phyloP scores from a whole-genome alignment of 1,140 invertebrate species.

The Drosophila nigromelanica region DNA sequence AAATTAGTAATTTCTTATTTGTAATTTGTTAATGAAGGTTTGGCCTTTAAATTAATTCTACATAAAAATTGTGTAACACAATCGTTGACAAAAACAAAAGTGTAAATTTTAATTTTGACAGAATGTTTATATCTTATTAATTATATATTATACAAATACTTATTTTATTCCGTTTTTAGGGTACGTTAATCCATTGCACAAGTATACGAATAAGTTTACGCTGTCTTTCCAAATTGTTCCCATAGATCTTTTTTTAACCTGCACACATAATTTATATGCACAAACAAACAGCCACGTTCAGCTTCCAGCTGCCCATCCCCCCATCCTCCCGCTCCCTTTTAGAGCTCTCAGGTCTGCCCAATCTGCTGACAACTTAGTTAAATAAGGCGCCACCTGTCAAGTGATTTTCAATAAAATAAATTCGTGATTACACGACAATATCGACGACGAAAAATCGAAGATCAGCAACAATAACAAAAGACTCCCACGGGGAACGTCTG shows the following conservation, averaged over 20 bases:
- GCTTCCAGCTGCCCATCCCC: neutral
- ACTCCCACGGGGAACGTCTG: conserved; percentile 73
- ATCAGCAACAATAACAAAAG: conserved; percentile 79
- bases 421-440: conserved; percentile 83
- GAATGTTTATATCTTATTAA: too few species aligned
- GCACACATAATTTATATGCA: conserved; percentile 27
- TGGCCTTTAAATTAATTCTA: too few species aligned
- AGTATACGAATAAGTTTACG: too few species aligned
- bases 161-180: too few species aligned
- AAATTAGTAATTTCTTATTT: too few species aligned
- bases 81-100: too few species aligned
- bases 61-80: too few species aligned
- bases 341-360: neutral
- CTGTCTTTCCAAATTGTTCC: neutral
- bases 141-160: too few species aligned
- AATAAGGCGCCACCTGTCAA: conserved; percentile 83
- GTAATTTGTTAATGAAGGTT: too few species aligned
- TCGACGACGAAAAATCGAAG: conserved; percentile 73
- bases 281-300: conserved; percentile 3
- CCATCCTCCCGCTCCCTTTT: too few species aligned
- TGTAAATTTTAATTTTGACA: too few species aligned
- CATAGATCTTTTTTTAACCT: neutral
- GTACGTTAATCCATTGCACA: too few species aligned
- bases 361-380: conserved; percentile 77
- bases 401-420: conserved; percentile 84